Evolutionary conservation across 2,797 vertebrate genomes (phyloP).

Genomic region (Tinamus major): DNA sequence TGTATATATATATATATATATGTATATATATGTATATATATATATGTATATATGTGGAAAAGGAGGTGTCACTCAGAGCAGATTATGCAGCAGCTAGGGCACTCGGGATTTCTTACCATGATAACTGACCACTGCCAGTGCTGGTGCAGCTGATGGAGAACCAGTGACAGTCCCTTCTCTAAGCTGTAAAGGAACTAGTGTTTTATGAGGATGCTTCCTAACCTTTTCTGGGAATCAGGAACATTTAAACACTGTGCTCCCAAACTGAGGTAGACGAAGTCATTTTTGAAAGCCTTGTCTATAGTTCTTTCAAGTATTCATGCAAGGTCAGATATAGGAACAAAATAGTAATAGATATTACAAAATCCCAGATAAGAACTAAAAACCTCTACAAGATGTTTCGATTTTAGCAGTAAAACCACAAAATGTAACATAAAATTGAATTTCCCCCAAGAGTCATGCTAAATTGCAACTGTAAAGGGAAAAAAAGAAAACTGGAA

Average conservation of each 20-base stretch:
- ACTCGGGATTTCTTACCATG: not conserved
- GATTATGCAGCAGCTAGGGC: not conserved
- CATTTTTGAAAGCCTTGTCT: not conserved
- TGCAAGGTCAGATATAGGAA: not conserved
- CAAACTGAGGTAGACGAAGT: not conserved
- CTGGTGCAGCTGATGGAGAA: too few species aligned
- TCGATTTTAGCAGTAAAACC: slow-evolving; percentile 12
- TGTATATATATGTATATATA: too few species aligned
- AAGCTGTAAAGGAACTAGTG: too few species aligned
- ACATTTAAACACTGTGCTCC: not conserved
- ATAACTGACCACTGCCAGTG: too few species aligned
- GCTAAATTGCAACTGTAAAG: slow-evolving; percentile 24
- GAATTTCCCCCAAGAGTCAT: not conserved
- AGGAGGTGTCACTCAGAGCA: not conserved
- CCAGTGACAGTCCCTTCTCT: too few species aligned
- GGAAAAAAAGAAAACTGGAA: slow-evolving; percentile 36
- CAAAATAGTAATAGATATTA: not conserved
- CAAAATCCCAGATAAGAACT: slow-evolving; percentile 17
- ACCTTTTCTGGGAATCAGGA: too few species aligned
- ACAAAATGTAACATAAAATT: slow-evolving; percentile 38
- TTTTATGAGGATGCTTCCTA: too few species aligned
- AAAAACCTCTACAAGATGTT: not conserved
- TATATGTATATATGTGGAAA: not conserved
- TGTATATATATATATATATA: too few species aligned
- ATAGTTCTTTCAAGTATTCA: not conserved